Conservation (phyloP, 2,888 invertebrate species). For the Sarcophaga carnaria region DNA sequence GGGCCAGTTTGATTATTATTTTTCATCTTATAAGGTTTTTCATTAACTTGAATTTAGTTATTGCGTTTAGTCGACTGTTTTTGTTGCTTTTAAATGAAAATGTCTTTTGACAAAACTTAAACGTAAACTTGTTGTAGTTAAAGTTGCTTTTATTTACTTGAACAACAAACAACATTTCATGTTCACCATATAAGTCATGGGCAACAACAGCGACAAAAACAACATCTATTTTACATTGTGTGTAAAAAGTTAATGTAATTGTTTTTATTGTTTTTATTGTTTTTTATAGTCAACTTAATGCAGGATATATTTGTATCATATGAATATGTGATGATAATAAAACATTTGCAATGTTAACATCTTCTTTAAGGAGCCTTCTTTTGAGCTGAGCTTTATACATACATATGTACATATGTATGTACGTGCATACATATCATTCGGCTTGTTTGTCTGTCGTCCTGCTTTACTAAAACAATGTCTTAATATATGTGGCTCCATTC, state of each 20-base stretch:
- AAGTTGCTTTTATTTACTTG: constrained; percentile 60
- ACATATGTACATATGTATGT: too few relatives aligned
- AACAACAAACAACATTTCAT: constrained; percentile 60
- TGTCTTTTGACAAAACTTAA: constrained; percentile 76
- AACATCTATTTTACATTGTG: constrained; percentile 13
- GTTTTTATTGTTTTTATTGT: constrained; percentile 30
- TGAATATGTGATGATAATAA: constrained; percentile 44
- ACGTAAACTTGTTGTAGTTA: constrained; percentile 71
- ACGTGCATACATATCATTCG: not conserved
- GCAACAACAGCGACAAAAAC: constrained; percentile 9
- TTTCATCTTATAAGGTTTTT: not conserved
- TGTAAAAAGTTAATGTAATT: not conserved
- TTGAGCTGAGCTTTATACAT: not conserved
- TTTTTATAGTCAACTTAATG: constrained; percentile 23
- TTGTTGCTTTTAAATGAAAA: constrained; percentile 74
- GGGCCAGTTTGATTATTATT: constrained; percentile 19
- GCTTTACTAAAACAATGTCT: not conserved
- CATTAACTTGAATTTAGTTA: not conserved
- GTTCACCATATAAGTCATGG: constrained; percentile 52
- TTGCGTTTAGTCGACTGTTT: not conserved
- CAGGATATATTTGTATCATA: constrained; percentile 3
- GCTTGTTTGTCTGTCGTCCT: not conserved
- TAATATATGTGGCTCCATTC: constrained; percentile 25
- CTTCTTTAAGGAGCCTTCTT: constrained; percentile 73
- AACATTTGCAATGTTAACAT: constrained; percentile 77